Base-by-base conservation (phyloP, 2,113 vertebrate genomes). In the Taxidea taxus region DNA sequence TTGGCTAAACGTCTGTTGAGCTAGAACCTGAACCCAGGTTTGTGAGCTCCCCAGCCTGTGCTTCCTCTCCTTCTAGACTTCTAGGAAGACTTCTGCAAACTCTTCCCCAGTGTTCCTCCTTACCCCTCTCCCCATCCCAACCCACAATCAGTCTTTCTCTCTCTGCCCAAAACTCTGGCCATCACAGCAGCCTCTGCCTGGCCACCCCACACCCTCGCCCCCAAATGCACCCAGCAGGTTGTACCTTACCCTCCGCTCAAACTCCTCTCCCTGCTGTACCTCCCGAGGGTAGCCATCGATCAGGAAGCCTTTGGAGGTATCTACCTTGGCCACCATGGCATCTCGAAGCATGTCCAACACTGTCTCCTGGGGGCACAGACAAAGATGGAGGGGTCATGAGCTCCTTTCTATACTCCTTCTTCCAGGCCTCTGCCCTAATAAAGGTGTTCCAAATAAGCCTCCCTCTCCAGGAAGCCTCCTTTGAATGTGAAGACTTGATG, bases 301-400 rank as follows among this genome's bases (percentile, higher is more conserved):
- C 93, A 99, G 98, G 98, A 98, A 99, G 96, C 99, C 99, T 98
- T 99, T 99, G 97, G 99, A 99, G 64, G 98, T 98, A 0, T 99
- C 99, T 0, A 99, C 99, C 97, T 99, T 99, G 98, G 99, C 99
- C 27, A 99, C 96, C 99, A 99, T 99, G 97, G 99, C 99, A 0
- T 99, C 99, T 95, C 99, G 98, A 97, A 99, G 99, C 99, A 99
- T 99, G 97, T 99, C 99, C 92, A 99, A 98, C 89, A 99, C 99
- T 0, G 99, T 99, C 97, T 99, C 99, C 99, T 99, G 98, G 8
- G 91, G 94, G 88, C 16, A 3, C 34, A 70, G 68, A 37, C 70
- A 6, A 15, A 64, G 74, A 20, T 14, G 27, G 14, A 18, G 11
- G 39, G 12, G 8, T n/a, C 15, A 0, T 83, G 77, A 94, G 54